These are phyloP conservation scores for Psilanteris sp. DNA, from an alignment of 1,140 invertebrate species.

Conservation along the genomic window DNA sequence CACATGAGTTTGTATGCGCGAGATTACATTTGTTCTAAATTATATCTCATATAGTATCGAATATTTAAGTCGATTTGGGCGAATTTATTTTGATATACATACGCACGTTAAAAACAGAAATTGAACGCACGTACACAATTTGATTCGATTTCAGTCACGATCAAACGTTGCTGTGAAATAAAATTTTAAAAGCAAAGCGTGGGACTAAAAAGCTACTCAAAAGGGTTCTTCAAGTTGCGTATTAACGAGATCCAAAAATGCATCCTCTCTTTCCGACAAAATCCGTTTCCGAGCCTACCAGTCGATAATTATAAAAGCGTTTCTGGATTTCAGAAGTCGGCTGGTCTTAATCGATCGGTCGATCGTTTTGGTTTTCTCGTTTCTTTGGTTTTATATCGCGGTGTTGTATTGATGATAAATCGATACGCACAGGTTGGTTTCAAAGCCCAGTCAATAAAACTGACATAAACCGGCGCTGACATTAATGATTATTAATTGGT, in stretches of 20 bases:
- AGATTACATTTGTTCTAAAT: no score
- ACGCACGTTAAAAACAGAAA: no score
- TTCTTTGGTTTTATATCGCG: constrained; percentile 11
- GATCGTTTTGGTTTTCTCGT: not conserved
- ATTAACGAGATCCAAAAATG: constrained; percentile 12
- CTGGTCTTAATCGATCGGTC: constrained; percentile 27
- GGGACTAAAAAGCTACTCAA: not conserved
- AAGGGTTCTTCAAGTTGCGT: constrained; percentile 17
- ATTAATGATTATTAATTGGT: constrained; percentile 65
- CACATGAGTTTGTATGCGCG: no score
- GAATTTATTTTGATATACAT: no score
- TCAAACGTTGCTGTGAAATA: not conserved
- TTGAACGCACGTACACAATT: no score
- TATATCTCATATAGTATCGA: no score
- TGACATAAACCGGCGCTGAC: constrained; percentile 54
- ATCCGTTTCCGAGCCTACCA: not conserved
- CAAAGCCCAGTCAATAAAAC: constrained; percentile 54
- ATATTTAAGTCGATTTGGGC: no score
- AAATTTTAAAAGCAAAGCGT: constrained; percentile 8
- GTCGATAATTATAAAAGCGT: constrained; percentile 48
- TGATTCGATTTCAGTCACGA: no score
- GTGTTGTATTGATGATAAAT: constrained; percentile 40
- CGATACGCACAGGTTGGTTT: constrained; percentile 29
- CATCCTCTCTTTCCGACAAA: not conserved
- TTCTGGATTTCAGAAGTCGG: constrained; percentile 28